A percentile compares a stretch with the other conserved stretches of the same genome.
Evolutionary conservation across 53 echinoderm and acorn worm species (phyloP).

Genomic region (Zoroaster sp.): DNA sequence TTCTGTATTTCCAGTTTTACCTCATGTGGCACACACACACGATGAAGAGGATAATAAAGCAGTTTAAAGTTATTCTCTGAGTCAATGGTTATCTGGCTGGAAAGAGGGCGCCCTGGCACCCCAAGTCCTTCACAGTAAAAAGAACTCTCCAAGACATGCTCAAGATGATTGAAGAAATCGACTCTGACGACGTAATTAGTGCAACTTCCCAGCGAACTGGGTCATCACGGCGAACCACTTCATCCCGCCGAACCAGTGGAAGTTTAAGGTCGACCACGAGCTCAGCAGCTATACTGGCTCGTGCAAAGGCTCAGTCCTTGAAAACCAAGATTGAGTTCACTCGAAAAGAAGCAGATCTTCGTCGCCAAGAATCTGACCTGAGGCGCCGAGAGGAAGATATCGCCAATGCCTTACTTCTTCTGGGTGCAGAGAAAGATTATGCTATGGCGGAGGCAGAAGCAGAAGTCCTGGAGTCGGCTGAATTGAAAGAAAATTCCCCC

Average conservation of each 20-base stretch:
- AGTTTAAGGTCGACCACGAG: conserved; percentile 52
- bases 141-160: conserved; percentile 12
- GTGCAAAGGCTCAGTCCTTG: conserved; percentile 64
- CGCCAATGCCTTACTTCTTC: conserved; percentile 56
- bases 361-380: conserved; percentile 22
- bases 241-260: background rate
- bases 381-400: conserved; percentile 39
- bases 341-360: conserved; percentile 56
- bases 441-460: conserved; percentile 69
- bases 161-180: conserved; percentile 38
- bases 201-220: conserved; percentile 26
- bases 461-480: conserved; percentile 46
- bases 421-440: conserved; percentile 66
- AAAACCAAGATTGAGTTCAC: conserved; percentile 61
- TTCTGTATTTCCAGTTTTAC: no score
- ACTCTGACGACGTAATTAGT: conserved; percentile 31
- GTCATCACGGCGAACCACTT: no score
- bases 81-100: no score
- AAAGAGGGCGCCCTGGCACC: no score
- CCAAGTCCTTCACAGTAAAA: background rate
- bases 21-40: no score
- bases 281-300: conserved; percentile 64
- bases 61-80: no score
- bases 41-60: no score
- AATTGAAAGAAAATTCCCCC: conserved; percentile 25